Percentiles rank a stretch among this genome's conserved stretches.
phyloP scores from a whole-genome alignment of 2,888 invertebrate genomes.

The Sarcophaga rosellei region DNA sequence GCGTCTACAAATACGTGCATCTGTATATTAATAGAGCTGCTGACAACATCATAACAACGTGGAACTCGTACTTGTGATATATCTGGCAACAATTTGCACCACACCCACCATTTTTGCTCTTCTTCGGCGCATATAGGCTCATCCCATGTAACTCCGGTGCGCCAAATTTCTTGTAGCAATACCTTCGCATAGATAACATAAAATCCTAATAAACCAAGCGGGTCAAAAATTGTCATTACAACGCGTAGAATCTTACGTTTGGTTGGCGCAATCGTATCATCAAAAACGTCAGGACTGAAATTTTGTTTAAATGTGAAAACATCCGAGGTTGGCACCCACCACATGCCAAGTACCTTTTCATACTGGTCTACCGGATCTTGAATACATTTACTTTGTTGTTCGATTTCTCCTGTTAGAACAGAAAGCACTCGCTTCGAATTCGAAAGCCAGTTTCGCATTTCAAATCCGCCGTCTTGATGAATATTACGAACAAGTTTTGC shows the following conservation, averaged over 20 bases:
- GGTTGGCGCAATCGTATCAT: background rate
- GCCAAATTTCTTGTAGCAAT: slow-evolving; percentile 50
- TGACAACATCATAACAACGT: background rate
- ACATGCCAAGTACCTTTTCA: slow-evolving; percentile 55
- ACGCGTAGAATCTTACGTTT: background rate
- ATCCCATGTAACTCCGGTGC: slow-evolving; percentile 7
- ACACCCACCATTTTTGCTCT: too few species aligned
- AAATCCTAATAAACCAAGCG: slow-evolving; percentile 4
- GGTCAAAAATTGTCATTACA: slow-evolving; percentile 26
- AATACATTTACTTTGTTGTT: background rate
- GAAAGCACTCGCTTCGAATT: too few species aligned
- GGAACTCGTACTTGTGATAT: too few species aligned
- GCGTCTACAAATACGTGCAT: slow-evolving; percentile 26
- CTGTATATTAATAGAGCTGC: background rate
- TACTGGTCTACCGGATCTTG: slow-evolving; percentile 17
- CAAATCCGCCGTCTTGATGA: slow-evolving; percentile 53
- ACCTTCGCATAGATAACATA: slow-evolving; percentile 24
- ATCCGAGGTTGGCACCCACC: slow-evolving; percentile 43
- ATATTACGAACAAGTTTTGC: slow-evolving; percentile 49
- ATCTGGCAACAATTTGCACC: too few species aligned
- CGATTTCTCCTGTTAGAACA: background rate
- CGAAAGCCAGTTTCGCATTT: slow-evolving; percentile 70
- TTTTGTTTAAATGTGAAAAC: background rate
- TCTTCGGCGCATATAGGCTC: background rate
- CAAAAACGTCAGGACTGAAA: background rate